Conservation (phyloP, 2,113 vertebrate species). For the Trachemys scripta region DNA sequence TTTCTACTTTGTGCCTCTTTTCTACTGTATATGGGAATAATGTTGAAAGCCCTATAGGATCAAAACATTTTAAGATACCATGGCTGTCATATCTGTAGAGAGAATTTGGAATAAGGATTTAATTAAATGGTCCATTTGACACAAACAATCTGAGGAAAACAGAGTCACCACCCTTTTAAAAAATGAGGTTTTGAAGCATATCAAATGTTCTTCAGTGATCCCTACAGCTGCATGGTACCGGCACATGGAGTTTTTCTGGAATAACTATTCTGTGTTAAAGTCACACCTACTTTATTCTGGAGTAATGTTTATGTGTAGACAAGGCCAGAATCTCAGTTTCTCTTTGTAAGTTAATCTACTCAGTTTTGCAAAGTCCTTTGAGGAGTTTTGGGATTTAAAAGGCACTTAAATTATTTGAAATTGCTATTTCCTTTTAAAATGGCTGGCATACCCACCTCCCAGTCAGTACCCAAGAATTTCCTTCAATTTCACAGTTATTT, state of each 20-base stretch:
- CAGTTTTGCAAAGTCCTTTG: fast-evolving
- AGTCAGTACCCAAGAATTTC: background rate
- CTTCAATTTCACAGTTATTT: background rate
- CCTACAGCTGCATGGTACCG: background rate
- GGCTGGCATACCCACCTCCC: background rate
- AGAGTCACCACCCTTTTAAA: background rate
- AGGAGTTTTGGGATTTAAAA: background rate
- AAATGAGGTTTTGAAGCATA: background rate
- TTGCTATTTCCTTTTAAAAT: background rate
- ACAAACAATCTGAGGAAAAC: conserved; percentile 11
- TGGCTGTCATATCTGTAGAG: background rate
- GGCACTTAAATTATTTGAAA: background rate
- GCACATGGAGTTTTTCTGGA: background rate
- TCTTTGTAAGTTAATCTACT: background rate
- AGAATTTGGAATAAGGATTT: background rate
- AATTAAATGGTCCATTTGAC: conserved; percentile 25
- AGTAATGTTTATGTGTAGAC: background rate
- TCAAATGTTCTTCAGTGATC: background rate
- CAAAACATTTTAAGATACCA: conserved; percentile 28
- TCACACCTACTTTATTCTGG: background rate
- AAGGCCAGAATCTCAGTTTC: background rate
- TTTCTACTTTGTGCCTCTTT: background rate
- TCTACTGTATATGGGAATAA: background rate
- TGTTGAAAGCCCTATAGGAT: conserved; percentile 6
- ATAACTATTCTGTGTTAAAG: background rate